Percentiles rank a stretch among this genome's conserved stretches.
Conservation (phyloP, 2,888 invertebrate species). For the Trisateles emortualis region DNA sequence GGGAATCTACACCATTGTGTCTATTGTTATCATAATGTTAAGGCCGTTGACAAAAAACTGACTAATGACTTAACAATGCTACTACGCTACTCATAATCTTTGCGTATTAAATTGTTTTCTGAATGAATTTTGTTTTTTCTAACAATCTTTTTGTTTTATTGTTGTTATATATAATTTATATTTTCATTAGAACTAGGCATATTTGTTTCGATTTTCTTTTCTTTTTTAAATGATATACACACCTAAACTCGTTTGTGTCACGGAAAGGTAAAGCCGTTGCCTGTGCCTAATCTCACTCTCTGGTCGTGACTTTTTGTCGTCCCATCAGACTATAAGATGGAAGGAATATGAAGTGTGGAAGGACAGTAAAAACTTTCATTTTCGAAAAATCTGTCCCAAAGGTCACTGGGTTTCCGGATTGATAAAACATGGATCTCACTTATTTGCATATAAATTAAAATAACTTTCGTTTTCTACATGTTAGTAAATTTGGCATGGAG, state of each 20-base stretch:
- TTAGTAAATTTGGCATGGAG: neutral
- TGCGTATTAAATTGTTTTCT: neutral
- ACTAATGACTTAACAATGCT: slow-evolving; percentile 50
- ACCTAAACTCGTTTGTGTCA: too few relatives aligned
- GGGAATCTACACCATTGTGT: slow-evolving; percentile 76
- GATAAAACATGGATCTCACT: slow-evolving; percentile 37
- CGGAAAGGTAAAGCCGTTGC: too few relatives aligned
- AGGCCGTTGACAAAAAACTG: slow-evolving; percentile 70
- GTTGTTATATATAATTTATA: too few relatives aligned
- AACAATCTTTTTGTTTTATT: neutral
- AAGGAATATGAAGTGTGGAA: too few relatives aligned
- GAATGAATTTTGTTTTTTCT: slow-evolving; percentile 11
- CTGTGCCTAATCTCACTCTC: too few relatives aligned
- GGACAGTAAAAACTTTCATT: slow-evolving; percentile 38
- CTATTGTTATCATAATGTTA: slow-evolving; percentile 82
- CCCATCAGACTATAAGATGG: too few relatives aligned
- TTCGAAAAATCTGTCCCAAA: slow-evolving; percentile 23
- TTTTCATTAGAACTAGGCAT: too few relatives aligned
- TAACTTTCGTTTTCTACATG: slow-evolving; percentile 47
- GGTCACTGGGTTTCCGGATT: slow-evolving; percentile 41
- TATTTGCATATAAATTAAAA: slow-evolving; percentile 44
- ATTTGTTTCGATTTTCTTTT: neutral
- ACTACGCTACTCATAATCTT: slow-evolving; percentile 38
- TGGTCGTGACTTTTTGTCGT: too few relatives aligned
- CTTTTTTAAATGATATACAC: too few relatives aligned